Conservation (phyloP, 2,888 invertebrate species). For the Chymomyza fuscimana region DNA sequence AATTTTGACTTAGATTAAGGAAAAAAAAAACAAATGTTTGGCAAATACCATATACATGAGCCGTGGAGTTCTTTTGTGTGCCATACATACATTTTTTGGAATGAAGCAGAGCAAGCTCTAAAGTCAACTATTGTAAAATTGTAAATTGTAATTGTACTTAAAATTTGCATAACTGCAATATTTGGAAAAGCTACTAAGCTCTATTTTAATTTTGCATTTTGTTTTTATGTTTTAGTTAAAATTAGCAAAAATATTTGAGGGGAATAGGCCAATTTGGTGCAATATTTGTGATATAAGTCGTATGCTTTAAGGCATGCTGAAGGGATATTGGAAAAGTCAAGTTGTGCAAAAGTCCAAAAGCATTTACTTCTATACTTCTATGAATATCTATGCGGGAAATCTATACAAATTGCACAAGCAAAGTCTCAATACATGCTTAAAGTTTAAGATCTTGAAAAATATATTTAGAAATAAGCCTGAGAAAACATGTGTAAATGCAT, state of each 20-base stretch:
- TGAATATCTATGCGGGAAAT: not conserved
- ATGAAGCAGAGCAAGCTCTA: constrained; percentile 15
- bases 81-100: constrained; percentile 36
- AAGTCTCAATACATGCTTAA: not conserved
- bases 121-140: not conserved
- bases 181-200: not conserved
- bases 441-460: not conserved
- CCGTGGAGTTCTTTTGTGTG: constrained; percentile 60
- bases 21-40: not conserved
- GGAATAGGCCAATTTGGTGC: constrained; percentile 78
- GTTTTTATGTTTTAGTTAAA: constrained; percentile 35
- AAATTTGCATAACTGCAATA: not conserved
- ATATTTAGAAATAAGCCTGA: not conserved
- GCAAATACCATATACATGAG: constrained; percentile 6
- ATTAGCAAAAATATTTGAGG: constrained; percentile 59
- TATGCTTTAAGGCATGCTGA: not conserved
- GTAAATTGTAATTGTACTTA: not conserved
- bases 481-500: not conserved
- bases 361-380: no score
- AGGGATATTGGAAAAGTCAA: not conserved
- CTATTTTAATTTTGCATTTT: constrained; percentile 17
- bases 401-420: not conserved
- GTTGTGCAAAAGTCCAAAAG: not conserved
- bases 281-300: constrained; percentile 79
- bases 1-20: constrained; percentile 35